These are phyloP conservation scores for Masnerella sp. DNA, from an alignment of 2,888 invertebrate genomes.

Conservation along the genomic window DNA sequence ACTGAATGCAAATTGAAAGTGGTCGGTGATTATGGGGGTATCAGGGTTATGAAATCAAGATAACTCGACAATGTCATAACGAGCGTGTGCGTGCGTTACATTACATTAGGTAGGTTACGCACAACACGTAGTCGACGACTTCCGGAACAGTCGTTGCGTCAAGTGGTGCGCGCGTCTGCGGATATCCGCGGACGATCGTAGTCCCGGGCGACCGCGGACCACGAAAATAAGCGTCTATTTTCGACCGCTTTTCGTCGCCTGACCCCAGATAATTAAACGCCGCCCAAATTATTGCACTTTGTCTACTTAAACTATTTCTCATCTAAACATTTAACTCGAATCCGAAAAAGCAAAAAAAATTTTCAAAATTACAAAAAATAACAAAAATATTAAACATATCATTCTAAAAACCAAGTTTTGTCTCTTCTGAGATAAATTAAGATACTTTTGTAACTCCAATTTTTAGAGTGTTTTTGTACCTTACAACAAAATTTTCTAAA, in stretches of 20 bases:
- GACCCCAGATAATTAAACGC: constrained; percentile 40
- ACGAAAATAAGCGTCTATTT: constrained; percentile 52
- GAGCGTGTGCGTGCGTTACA: constrained; percentile 30
- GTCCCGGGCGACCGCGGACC: constrained; percentile 27
- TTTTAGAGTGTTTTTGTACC: no score
- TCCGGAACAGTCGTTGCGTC: constrained; percentile 55
- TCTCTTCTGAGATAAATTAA: no score
- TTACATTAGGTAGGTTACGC: constrained; percentile 35
- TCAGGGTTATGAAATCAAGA: constrained; percentile 24
- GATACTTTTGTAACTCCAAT: no score
- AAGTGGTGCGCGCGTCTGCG: constrained; percentile 48
- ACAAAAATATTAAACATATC: no score
- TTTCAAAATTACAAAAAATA: no score
- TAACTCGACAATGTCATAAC: constrained; percentile 47
- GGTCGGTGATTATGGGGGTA: no score
- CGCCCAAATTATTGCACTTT: constrained; percentile 16
- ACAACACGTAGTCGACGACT: constrained; percentile 50
- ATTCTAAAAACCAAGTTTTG: no score
- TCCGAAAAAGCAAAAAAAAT: no score
- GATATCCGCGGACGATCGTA: constrained; percentile 50
- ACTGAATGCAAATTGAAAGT: no score
- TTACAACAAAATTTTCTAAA: no score
- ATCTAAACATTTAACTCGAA: no score
- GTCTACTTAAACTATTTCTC: not conserved
- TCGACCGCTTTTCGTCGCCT: constrained; percentile 30